Base-by-base conservation (phyloP, 2,113 vertebrate genomes). In the Ailuropoda melanoleuca region DNA sequence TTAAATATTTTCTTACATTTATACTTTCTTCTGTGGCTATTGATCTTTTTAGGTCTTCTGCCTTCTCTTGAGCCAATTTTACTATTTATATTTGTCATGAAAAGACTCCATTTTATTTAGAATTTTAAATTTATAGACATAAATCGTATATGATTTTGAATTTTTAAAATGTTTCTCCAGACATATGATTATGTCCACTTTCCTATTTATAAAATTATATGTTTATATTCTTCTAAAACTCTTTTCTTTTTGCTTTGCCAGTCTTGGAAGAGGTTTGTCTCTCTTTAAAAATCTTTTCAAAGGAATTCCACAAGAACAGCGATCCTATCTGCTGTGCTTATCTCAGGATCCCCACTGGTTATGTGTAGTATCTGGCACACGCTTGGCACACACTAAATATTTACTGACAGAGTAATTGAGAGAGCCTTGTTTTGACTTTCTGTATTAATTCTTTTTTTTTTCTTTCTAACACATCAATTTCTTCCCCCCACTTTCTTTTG, bases 1-100 rank as follows among this genome's bases (percentile, higher is more conserved):
- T 90, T 92, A 97, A 89, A 82, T 83, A 75, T 87, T 92, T 78
- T 93, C 56, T 62, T 93, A n/a, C 23, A 68, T 62, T 91, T 95
- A 64, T 8, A 55, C 68, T 77, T 97, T 83, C 26, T 90, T 83
- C 48, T 83, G 23, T 83, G 37, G 13, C 94, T 89, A 81, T 66
- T 92, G 37, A 56, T 56, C 5, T 83, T 82, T 95, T 64, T 55
- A 68, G 48, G 14, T 48, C 64, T 75, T 88, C 68, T 82, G n/a
- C 10, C 8, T 75, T 90, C 64, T 88, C 46, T 70, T 48, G 74
- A 92, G 37, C 31, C 43, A 88, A 53, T 91, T 96, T 93, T 72
- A 13, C 11, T 53, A 6, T 75, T 81, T 87, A 82, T 46, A 21
- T 93, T 94, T 64, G 29, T 56, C 21, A 88, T 48, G 4, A 86